These are phyloP conservation scores for Aleadryas rufinucha DNA, from an alignment of 2,113 vertebrate species.

Conservation along the genomic window DNA sequence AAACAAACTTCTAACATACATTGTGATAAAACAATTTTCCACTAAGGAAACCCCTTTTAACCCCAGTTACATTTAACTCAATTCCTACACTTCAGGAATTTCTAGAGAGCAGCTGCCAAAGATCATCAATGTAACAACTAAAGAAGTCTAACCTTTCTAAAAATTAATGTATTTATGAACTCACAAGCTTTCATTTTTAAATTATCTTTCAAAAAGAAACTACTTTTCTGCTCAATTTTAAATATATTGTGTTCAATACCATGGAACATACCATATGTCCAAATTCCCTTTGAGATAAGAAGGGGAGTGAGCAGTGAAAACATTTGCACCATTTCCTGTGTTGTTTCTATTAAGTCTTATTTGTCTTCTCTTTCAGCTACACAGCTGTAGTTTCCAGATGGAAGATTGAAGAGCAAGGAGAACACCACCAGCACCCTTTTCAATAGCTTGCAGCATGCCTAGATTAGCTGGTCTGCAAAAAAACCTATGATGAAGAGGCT, in stretches of 20 bases:
- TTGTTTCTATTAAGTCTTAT: not conserved
- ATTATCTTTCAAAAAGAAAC: not conserved
- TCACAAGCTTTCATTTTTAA: not conserved
- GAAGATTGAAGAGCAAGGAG: not conserved
- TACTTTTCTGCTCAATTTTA: not conserved
- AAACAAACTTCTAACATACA: not conserved
- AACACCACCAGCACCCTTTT: not conserved
- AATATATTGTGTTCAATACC: not conserved
- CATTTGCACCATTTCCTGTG: not conserved
- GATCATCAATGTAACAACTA: not conserved
- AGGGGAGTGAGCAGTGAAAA: not conserved
- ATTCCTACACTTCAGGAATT: not conserved
- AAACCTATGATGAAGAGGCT: not conserved
- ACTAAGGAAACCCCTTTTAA: not conserved
- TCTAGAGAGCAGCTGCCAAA: not conserved
- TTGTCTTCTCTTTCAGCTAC: not conserved
- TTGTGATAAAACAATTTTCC: not conserved
- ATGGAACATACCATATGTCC: rapidly evolving
- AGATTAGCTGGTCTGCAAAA: not conserved
- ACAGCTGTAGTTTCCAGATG: not conserved
- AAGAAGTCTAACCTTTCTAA: not conserved
- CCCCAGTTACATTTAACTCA: not conserved
- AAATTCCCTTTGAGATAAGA: not conserved
- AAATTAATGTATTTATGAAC: not conserved
- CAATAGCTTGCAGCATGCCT: not conserved